Evolutionary conservation across 2,797 vertebrate genomes (phyloP), one percentile per base, ranked within the genome.

Genomic region (Pelochelys cantorii): DNA sequence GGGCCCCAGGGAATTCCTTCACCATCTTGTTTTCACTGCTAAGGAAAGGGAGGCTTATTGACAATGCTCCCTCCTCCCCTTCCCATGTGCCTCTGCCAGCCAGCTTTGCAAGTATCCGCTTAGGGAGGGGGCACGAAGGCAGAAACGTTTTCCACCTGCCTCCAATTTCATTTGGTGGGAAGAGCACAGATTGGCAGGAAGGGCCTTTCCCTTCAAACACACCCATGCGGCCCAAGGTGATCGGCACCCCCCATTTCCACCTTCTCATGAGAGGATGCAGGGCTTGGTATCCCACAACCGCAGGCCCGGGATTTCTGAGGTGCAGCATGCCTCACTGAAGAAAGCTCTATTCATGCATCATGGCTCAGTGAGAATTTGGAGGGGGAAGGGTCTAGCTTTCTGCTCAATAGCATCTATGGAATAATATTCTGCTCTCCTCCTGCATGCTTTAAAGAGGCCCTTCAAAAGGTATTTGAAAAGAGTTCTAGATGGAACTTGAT

Each of bases 311-410:
- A 48, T 75, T 48, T 75, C 74, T 15, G 23, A 75, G 52, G 77
- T 18, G 29, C 74, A 25, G 42, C 74, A 48, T 42, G 42, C 74
- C 52, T 48, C 77, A 18, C 15, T 27, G 15, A 27, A 54, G 52
- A 52, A 54, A 27, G 27, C 27, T 11, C 52, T 31, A 52, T 25
- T 15, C 14, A 2, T 0, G 1, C 68, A 1, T 11, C 15, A 2
- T 1, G 1, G 25, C 52, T 4, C 23, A 0, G 9, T 29, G 59
- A 65, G 87, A 8, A 15, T 4, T 20, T 2, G 83, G 71, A 84
- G 71, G 25, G 4, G 31, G 84, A 68, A 13, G 68, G 42, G 57
- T 8, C 7, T 7, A 11, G 68, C 88, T 56, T 79, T 60, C 89
- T 2, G 62, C 88, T 79, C 74, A 1, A 29, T 27, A 56, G 83